phyloP scores from a whole-genome alignment of 2,888 invertebrate species.

The Drosophila siamana region DNA sequence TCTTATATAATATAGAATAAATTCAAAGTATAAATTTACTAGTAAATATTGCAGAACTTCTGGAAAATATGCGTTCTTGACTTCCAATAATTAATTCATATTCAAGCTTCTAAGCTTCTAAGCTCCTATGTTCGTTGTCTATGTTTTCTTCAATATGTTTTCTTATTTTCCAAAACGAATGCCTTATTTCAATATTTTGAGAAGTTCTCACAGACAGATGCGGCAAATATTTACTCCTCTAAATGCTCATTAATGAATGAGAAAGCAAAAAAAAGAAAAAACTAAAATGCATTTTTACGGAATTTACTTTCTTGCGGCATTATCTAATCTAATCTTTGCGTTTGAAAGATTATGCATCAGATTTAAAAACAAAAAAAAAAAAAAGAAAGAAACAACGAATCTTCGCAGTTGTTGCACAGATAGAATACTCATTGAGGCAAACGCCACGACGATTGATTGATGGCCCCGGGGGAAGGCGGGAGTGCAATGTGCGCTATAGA shows the following conservation, averaged over 20 bases:
- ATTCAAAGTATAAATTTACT: too few species aligned
- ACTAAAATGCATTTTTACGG: not conserved
- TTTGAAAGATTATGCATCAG: not conserved
- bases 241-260: not conserved
- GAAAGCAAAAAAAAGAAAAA: not conserved
- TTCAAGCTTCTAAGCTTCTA: too few species aligned
- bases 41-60: too few species aligned
- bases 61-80: too few species aligned
- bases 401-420: not conserved
- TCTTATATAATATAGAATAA: too few species aligned
- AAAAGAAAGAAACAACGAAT: too few species aligned
- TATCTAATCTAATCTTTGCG: constrained; percentile 4
- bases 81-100: too few species aligned
- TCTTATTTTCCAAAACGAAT: not conserved
- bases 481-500: constrained; percentile 21
- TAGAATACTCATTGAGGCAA: not conserved
- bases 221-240: too few species aligned
- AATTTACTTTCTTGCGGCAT: not conserved
- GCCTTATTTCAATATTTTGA: too few species aligned
- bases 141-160: too few species aligned
- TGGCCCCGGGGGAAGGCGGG: not conserved
- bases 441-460: not conserved
- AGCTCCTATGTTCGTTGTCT: too few species aligned
- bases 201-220: too few species aligned
- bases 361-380: not conserved